A percentile compares a stretch with the other conserved stretches of the same genome.
Conservation (phyloP, 1,140 invertebrate species). For the Hesperophylax magnus region DNA sequence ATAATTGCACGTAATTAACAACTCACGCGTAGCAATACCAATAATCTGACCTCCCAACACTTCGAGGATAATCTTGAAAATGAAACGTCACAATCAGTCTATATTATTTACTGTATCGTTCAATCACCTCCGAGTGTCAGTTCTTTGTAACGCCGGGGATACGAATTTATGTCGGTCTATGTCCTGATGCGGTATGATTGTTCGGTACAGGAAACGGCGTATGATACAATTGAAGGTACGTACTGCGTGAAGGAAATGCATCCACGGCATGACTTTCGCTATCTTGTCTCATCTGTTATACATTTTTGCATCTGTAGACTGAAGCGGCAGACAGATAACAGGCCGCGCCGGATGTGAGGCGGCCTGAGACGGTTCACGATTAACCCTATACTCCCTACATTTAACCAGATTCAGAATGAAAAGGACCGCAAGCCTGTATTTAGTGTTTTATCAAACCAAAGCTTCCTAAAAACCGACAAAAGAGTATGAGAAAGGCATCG, state of each 20-base stretch:
- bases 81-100: too few relatives aligned
- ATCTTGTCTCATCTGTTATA: slow-evolving; percentile 25
- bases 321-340: slow-evolving; percentile 17
- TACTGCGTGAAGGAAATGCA: slow-evolving; percentile 22
- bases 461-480: too few relatives aligned
- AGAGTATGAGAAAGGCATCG: too few relatives aligned
- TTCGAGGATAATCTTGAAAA: too few relatives aligned
- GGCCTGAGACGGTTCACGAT: slow-evolving; percentile 3
- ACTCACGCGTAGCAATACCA: neutral
- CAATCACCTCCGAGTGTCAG: too few relatives aligned
- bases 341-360: slow-evolving; percentile 32
- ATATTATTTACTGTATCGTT: too few relatives aligned
- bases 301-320: slow-evolving; percentile 26
- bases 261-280: slow-evolving; percentile 21
- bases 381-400: neutral
- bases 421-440: too few relatives aligned
- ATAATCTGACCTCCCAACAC: neutral
- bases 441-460: too few relatives aligned
- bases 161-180: too few relatives aligned
- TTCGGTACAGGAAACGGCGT: slow-evolving; percentile 6
- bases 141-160: too few relatives aligned
- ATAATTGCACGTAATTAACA: slow-evolving; percentile 7
- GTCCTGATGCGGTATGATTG: neutral
- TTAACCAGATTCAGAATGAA: neutral
- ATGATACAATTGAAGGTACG: slow-evolving; percentile 25